A percentile compares a stretch with the other conserved stretches of the same genome.
Conservation (phyloP, 2,797 vertebrate genomes). For the Chiloscyllium punctatum region DNA sequence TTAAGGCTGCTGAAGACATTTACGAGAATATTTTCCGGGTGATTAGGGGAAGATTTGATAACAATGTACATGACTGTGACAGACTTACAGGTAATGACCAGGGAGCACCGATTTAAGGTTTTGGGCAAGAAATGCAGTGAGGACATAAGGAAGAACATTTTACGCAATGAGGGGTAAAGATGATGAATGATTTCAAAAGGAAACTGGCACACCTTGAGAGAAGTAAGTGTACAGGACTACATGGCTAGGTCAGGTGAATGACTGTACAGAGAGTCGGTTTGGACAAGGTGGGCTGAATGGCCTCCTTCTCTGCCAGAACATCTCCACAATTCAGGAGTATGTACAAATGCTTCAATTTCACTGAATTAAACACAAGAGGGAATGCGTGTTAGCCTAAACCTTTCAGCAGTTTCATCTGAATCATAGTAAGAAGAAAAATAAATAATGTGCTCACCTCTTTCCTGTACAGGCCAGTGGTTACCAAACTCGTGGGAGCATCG, state of each 20-base stretch:
- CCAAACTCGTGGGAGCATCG: conserved; percentile 79
- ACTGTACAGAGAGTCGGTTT: neutral
- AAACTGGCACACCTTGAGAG: neutral
- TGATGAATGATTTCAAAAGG: neutral
- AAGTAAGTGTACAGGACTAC: neutral
- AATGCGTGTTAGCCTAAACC: neutral
- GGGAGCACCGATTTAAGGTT: neutral
- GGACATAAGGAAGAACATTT: neutral
- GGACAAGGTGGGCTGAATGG: neutral
- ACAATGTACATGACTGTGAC: neutral
- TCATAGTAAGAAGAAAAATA: neutral
- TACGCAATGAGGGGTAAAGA: neutral
- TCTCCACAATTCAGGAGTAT: too few relatives aligned
- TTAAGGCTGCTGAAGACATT: too few relatives aligned
- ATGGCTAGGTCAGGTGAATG: too few relatives aligned
- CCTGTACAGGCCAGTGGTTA: conserved; percentile 80
- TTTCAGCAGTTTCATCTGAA: neutral
- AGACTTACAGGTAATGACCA: neutral
- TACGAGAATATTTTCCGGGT: too few relatives aligned
- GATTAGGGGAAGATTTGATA: too few relatives aligned
- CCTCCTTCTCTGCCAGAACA: neutral
- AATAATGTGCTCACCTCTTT: conserved; percentile 74
- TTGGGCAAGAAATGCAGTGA: neutral
- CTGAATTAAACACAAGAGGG: conserved; percentile 29
- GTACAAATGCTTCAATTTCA: neutral